A percentile compares a stretch with the other conserved stretches of the same genome.
phyloP scores from a whole-genome alignment of 1,140 invertebrate species.

The Nasonia longicornis region DNA sequence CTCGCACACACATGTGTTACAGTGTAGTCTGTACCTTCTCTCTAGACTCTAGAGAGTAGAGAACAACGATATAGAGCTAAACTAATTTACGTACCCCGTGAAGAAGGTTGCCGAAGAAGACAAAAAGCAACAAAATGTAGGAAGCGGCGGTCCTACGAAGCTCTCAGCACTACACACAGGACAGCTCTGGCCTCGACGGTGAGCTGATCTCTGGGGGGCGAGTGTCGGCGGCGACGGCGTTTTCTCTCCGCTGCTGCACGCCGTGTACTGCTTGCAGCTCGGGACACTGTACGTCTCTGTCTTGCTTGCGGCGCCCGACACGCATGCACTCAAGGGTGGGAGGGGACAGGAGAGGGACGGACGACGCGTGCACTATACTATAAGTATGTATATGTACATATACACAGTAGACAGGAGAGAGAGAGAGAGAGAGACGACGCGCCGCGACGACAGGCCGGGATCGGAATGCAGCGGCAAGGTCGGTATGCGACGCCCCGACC shows the following conservation, averaged over 20 bases:
- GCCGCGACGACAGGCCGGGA: not conserved
- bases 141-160: not conserved
- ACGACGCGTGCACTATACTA: not conserved
- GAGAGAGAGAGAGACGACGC: not conserved
- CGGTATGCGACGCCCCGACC: slow-evolving; percentile 22
- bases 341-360: not conserved
- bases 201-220: no score
- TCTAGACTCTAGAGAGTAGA: not conserved
- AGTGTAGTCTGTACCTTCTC: not conserved
- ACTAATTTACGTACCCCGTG: not conserved
- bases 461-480: slow-evolving; percentile 36
- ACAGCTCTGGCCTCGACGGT: not conserved
- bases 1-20: no score
- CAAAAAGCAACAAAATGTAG: not conserved
- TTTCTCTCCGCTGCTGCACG: not conserved
- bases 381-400: no score
- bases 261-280: not conserved
- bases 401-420: no score
- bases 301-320: not conserved
- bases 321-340: not conserved
- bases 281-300: not conserved
- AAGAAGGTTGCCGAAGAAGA: not conserved
- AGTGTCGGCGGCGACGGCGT: slow-evolving; percentile 8
- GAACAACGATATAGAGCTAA: not conserved
- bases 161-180: not conserved